A percentile compares a stretch with the other conserved stretches of the same genome.
Evolutionary conservation across 2,113 vertebrate genomes (phyloP).

Genomic region (Mionectes macconnelli): DNA sequence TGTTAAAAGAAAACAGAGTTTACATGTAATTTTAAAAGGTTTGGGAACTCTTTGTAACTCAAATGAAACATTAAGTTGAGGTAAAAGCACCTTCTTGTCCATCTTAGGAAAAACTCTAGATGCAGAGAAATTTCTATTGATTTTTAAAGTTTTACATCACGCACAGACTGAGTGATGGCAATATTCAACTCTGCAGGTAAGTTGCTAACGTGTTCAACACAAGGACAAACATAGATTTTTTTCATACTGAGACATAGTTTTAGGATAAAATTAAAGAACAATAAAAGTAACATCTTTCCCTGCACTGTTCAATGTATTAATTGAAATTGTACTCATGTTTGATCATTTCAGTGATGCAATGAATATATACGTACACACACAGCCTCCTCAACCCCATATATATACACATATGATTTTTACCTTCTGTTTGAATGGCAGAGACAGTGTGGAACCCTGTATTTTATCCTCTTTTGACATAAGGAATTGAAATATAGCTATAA

Average conservation of each 20-base stretch:
- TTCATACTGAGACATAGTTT: not conserved
- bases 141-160: not conserved
- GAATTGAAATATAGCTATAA: not conserved
- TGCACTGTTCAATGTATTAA: not conserved
- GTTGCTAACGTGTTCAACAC: not conserved
- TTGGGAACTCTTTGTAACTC: not conserved
- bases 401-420: not conserved
- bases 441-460: not conserved
- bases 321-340: not conserved
- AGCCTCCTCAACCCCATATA: too few species aligned
- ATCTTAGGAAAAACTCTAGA: not conserved
- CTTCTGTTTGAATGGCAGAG: not conserved
- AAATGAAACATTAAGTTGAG: not conserved
- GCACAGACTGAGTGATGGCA: not conserved
- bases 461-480: not conserved
- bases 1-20: not conserved
- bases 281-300: not conserved
- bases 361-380: not conserved
- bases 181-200: not conserved
- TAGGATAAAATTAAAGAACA: not conserved
- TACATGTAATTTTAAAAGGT: not conserved
- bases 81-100: not conserved
- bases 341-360: not conserved
- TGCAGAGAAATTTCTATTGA: not conserved
- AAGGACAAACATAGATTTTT: not conserved